Base-by-base conservation (phyloP, 1,140 invertebrate genomes). In the Lepidotrigona ventralis region DNA sequence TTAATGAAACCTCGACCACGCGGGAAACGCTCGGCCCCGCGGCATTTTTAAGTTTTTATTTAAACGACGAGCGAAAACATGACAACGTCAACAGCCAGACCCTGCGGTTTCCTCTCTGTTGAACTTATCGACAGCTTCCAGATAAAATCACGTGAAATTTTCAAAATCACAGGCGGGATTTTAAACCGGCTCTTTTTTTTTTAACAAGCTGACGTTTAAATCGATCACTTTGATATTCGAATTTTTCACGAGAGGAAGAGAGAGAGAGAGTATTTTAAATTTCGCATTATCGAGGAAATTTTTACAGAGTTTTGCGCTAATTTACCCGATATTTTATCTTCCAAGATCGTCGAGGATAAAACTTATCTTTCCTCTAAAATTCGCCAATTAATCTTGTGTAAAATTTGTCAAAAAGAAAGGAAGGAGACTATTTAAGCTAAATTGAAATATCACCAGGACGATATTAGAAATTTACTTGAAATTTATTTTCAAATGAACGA, bases 31-130 rank as follows among this genome's bases (percentile, higher is more conserved):
- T n/a, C 15, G 17, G 39, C 70, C 79, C 14, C 46, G 21, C 69
- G 69, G 39, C 58, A 33, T 73, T 73, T 23, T 66, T 66, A 66
- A 72, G 63, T 80, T 73, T 80, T 63, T 53, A 53, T 64, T 63
- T 29, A 73, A 80, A 80, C 46, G 58, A 53, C 56, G 39, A 12
- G 21, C 60, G 33, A 53, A 63, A 73, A 80, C 21, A 58, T 21
- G 79, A 58, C n/a, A 60, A 17, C 56, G 54, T 46, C 33, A 29
- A 33, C 33, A 26, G 26, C 11, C 29, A 23, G 17, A n/a, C 8
- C 19, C 26, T 54, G 51, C 9, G 63, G 76, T 51, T 80, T 63
- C 21, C 39, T 26, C 19, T 23, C n/a, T 19, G 9, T 6, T 29
- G 19, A 14, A 60, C 58, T 60, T 63, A 80, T 63, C 51, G 78